Base-by-base conservation (phyloP, 2,113 vertebrate species). In the Zeus faber region DNA sequence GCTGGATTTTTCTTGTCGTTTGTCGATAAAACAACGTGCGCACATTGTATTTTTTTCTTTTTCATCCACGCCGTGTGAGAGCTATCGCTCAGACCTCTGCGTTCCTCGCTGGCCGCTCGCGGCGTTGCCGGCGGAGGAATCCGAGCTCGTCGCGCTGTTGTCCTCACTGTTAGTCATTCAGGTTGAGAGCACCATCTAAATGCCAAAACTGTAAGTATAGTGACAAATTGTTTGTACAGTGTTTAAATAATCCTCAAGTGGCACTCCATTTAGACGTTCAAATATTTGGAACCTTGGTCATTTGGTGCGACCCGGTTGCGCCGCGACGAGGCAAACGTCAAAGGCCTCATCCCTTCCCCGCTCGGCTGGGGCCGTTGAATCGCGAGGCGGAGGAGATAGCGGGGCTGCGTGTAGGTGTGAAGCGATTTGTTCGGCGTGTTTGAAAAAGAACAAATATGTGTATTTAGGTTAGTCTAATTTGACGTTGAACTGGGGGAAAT, bases 241-340 rank as follows among this genome's bases (percentile, higher is more conserved):
- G 62, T 72, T 70, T 65, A 54, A 59, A 65, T 54, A 62, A 67
- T 45, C 21, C 62, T 65, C 23, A 45, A 69, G 24, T 20, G 40
- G 49, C 17, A 47, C 44, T 67, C 46, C 41, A 67, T 56, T 43
- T 26, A 41, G 17, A 67, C 54, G 43, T 11, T 66, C 22, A 72
- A 77, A 72, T 65, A 72, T 74, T 76, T 76, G 57, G 39, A 35
- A 25, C 44, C 54, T 11, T 43, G 58, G 58, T 63, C 49, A 46
- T 43, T 68, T 37, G 6, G 33, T 14, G 9, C 11, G 33, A 37
- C 13, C 24, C 6, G 47, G 58, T 27, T 0, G 35, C 49, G 25
- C 57, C 37, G 17, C 50, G 33, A 11, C 35, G 22, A 41, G 58
- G 37, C 29, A 21, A 49, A 18, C 39, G 4, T 18, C 8, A 6